Evolutionary conservation across 2,888 invertebrate species (phyloP), one percentile per base, ranked within the genome.

Genomic region (Eupithecia exiguata): DNA sequence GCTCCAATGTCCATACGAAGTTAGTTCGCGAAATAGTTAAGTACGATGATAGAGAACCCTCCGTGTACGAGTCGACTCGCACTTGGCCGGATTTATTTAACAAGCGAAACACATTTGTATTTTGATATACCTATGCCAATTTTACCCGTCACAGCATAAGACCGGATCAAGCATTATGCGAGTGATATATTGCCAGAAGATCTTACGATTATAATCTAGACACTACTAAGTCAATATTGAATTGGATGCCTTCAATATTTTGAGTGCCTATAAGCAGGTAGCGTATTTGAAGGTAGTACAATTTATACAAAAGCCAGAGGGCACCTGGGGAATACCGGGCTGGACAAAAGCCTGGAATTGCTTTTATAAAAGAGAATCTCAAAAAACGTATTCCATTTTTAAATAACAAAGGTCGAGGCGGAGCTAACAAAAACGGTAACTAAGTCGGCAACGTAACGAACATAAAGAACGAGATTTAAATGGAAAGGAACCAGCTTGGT

Each of bases 261-360:
- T 74, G 71, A 79, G 75, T 65, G 71, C 73, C 74, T 77, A 75
- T 77, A 79, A 77, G 80, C 79, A 78, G 77, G 78, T 75, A 75
- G 68, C 72, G 72, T 76, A 72, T 74, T 77, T 75, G 75, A 78
- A 78, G 75, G 78, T 81, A 82, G 78, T 81, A 82, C 84, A 87
- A 88, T 88, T 86, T 88, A 89, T 88, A 87, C 85, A 85, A 82
- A 84, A 82, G 82, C 84, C 82, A 79, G 77, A 65, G 21, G 82
- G 81, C 85, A 80, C 81, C 79, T 76, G 79, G 80, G 82, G 85
- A 84, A 85, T 81, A 81, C 76, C 76, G 71, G 68, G 67, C 83
- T 81, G 85, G 86, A 85, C 87, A 86, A 88, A 66, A 84, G 84
- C 84, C 82, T 83, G 76, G 83, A 85, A 88, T 86, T 87, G 82